Conservation (phyloP, 2,888 invertebrate genomes). For the Mythimna pallens region DNA sequence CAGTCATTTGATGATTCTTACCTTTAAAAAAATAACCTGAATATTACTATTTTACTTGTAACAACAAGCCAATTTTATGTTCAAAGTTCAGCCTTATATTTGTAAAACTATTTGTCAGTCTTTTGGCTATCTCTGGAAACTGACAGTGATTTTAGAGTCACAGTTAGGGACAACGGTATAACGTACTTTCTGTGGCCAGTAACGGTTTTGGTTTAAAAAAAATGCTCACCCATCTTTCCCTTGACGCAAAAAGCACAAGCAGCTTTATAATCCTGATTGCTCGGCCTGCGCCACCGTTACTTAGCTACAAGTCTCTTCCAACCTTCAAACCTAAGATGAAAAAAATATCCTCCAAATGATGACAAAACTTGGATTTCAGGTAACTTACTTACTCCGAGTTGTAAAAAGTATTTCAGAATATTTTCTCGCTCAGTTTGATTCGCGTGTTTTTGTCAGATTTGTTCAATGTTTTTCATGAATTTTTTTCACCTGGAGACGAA, state of each 20-base stretch:
- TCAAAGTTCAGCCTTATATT: no score
- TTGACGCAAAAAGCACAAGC: background rate
- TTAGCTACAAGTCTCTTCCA: background rate
- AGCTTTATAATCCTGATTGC: background rate
- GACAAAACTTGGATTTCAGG: conserved; percentile 23
- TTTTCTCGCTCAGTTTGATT: conserved; percentile 23
- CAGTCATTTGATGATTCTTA: no score
- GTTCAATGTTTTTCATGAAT: conserved; percentile 44
- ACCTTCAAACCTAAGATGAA: background rate
- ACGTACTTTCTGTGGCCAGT: no score
- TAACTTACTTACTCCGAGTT: conserved; percentile 13
- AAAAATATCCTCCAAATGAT: conserved; percentile 1
- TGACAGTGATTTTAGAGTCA: no score
- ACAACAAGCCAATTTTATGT: no score
- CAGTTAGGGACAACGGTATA: no score
- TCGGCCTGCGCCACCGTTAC: background rate
- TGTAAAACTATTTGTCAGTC: no score
- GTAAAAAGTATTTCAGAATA: conserved; percentile 29
- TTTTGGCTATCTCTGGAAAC: no score
- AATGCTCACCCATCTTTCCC: background rate
- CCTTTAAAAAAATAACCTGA: no score
- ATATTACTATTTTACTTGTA: no score
- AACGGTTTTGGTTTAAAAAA: no score
- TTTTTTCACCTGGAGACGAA: conserved; percentile 32
- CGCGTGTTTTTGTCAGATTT: conserved; percentile 34